Percentiles rank a stretch among this genome's conserved stretches.
Conservation (phyloP, 1,140 invertebrate genomes). For the Drosophila burlai region DNA sequence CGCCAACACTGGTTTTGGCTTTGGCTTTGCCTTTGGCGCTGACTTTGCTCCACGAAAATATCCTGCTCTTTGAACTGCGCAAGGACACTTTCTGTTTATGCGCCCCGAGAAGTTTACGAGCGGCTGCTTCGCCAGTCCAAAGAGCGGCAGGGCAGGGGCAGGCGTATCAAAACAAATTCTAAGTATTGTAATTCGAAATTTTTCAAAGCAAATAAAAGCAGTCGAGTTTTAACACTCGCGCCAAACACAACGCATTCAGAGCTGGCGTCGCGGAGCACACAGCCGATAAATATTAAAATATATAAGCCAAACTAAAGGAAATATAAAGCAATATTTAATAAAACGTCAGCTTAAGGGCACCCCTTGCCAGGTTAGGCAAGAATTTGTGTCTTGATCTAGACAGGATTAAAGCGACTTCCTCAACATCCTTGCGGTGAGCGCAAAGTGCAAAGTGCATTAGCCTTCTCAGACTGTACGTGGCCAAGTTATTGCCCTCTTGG, state of each 20-base stretch:
- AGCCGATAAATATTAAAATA: conserved; percentile 18
- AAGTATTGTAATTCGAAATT: conserved; percentile 83
- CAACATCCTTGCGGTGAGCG: conserved; percentile 27
- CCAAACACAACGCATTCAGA: conserved; percentile 66
- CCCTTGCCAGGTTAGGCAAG: conserved; percentile 1
- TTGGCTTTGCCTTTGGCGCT: not conserved
- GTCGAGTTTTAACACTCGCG: conserved; percentile 82
- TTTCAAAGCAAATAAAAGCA: conserved; percentile 83
- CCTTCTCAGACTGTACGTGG: conserved; percentile 54
- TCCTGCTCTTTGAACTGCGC: conserved; percentile 72
- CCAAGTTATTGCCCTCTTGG: conserved; percentile 82
- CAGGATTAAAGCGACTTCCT: conserved; percentile 1
- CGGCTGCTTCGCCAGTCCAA: conserved; percentile 28
- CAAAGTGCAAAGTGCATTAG: conserved; percentile 84
- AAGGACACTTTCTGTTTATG: conserved; percentile 78
- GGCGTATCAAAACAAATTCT: conserved; percentile 77
- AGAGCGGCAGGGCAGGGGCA: conserved; percentile 10
- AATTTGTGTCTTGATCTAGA: not conserved
- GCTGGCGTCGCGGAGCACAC: conserved; percentile 25
- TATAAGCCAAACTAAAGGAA: not conserved
- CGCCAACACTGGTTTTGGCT: conserved; percentile 12
- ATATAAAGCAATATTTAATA: not conserved
- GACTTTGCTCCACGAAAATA: conserved; percentile 30
- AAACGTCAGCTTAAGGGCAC: too few species aligned
- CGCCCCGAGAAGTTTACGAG: conserved; percentile 66